Evolutionary conservation across 2,797 vertebrate species (phyloP).

Genomic region (Platyrinchus mystaceus): DNA sequence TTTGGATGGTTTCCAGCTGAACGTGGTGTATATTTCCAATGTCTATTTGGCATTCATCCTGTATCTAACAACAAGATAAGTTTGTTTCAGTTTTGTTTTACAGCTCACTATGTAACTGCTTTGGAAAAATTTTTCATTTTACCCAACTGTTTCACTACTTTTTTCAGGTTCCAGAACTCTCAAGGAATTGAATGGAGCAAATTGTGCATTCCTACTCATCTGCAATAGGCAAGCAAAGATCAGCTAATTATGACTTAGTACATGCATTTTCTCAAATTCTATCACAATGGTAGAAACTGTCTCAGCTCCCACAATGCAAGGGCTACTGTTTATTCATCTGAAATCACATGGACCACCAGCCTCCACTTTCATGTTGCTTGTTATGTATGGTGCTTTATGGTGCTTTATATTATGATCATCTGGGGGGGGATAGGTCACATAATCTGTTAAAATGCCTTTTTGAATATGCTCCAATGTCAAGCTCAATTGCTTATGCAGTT

Average conservation of each 20-base stretch:
- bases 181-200: not conserved
- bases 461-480: not conserved
- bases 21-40: not conserved
- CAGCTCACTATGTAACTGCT: not conserved
- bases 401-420: not conserved
- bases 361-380: not conserved
- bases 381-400: not conserved
- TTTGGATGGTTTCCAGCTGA: slow-evolving; percentile 23
- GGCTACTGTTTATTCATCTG: not conserved
- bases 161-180: not conserved
- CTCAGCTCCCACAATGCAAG: not conserved
- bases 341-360: not conserved
- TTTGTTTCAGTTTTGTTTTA: slow-evolving; percentile 25
- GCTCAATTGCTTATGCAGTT: not conserved
- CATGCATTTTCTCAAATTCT: not conserved
- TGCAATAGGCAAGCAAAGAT: not conserved
- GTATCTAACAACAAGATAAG: slow-evolving; percentile 6
- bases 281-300: not conserved
- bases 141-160: not conserved
- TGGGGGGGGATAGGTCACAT: not conserved
- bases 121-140: not conserved
- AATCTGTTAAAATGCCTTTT: not conserved
- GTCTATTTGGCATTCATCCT: not conserved
- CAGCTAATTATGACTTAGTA: not conserved
- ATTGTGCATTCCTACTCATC: not conserved